These are phyloP conservation scores for Lytechinus variegatus DNA, from an alignment of 35 echinoderm and acorn worm genomes.

Conservation along the genomic window DNA sequence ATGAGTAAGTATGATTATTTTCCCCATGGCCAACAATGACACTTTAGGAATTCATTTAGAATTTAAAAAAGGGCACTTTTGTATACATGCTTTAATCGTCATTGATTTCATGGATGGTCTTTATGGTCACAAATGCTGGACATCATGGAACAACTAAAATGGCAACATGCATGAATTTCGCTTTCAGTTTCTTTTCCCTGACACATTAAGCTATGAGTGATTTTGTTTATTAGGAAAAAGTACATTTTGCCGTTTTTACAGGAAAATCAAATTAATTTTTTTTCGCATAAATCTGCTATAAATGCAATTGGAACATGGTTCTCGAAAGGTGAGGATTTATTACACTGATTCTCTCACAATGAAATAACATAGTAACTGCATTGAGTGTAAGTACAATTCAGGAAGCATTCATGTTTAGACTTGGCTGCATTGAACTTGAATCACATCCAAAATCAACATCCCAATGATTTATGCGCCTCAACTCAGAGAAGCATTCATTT, in stretches of 20 bases:
- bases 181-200: too few species aligned
- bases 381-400: neutral
- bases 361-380: neutral
- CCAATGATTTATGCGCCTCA: neutral
- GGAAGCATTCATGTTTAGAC: neutral
- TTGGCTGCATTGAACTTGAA: neutral
- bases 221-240: too few species aligned
- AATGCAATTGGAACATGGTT: too few species aligned
- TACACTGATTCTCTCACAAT: neutral
- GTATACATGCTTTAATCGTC: neutral
- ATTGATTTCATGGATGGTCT: neutral
- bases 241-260: too few species aligned
- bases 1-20: constrained; percentile 79
- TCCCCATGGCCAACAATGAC: too few species aligned
- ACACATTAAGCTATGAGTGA: too few species aligned
- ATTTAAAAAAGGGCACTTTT: neutral
- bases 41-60: too few species aligned
- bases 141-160: too few species aligned
- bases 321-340: neutral
- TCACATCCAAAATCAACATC: neutral
- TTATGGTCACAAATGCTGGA: neutral
- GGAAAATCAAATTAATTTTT: too few species aligned
- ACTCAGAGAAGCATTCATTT: neutral
- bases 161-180: too few species aligned
- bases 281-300: too few species aligned